Evolutionary conservation across 1,140 invertebrate species (phyloP).

Genomic region (Brevipalpus yothersi): DNA sequence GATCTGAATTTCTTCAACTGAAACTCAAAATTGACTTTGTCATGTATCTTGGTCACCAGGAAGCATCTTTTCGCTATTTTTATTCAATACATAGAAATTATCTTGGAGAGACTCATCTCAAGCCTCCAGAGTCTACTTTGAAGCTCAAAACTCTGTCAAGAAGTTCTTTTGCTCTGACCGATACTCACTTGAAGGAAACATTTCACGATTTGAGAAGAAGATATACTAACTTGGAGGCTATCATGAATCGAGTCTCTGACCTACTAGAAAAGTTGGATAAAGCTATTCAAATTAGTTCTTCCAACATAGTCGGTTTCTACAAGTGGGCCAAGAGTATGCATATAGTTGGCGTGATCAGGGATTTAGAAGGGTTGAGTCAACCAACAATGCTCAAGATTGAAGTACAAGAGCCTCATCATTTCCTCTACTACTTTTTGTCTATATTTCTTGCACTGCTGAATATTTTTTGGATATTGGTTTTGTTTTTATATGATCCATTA

Average conservation of each 20-base stretch:
- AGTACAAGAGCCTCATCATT: not conserved
- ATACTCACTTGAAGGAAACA: too few relatives aligned
- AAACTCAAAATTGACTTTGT: not conserved
- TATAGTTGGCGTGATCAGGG: not conserved
- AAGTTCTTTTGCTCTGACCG: too few relatives aligned
- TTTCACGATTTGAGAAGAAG: not conserved
- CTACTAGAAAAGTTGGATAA: not conserved
- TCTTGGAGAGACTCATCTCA: not conserved
- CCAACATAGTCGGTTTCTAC: not conserved
- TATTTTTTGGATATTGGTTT: not conserved
- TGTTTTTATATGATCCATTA: not conserved
- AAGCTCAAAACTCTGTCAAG: too few relatives aligned
- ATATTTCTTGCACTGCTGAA: not conserved
- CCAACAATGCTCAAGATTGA: not conserved
- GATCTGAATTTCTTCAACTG: not conserved
- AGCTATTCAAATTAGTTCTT: not conserved
- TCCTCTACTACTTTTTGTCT: not conserved
- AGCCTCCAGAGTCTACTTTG: not conserved
- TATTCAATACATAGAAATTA: not conserved
- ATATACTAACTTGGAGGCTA: not conserved
- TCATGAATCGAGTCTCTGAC: not conserved
- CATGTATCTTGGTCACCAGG: not conserved
- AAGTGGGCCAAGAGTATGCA: not conserved
- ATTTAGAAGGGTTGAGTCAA: not conserved
- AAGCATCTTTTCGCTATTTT: not conserved